Base-by-base conservation (phyloP, 35 echinoderm and acorn worm genomes). In the Patiria miniata region DNA sequence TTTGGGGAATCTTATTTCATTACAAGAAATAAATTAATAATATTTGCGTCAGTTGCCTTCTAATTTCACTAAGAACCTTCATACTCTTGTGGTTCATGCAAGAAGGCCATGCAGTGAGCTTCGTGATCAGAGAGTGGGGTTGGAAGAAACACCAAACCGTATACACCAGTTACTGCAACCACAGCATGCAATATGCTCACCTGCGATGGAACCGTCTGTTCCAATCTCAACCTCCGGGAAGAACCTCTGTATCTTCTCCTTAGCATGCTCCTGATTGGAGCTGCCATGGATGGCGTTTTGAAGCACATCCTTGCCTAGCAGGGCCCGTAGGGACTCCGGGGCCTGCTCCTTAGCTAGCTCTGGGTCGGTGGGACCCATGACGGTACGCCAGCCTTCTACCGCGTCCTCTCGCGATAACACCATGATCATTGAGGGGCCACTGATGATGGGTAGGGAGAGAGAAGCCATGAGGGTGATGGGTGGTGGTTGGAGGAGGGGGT, bases 341-440 rank as follows among this genome's bases (percentile, higher is more conserved):
- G 96, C 96, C 50, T 99, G 81, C 33, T 99, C 96, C 50, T 86
- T 89, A 33, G 96, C 96, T 21, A 91, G 12, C 9, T 95, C 93
- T 17, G 92, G 96, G 81, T 94, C 90, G 12, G 89, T 86, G 0
- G 96, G 96, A 38, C 96, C 96, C 96, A 99, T 99, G 7, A 99
- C 61, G 38, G 81, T 83, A 42, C 93, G 50, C 68, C 90, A 87
- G 39, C 93, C 90, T 42, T 86, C 40, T 7, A 99, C 69, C 23
- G 96, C 96, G 87, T 99, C 96, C 76, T 99, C 96, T 77, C 96
- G 84, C 21, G 93, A 94, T 79, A 99, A 60, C 5, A 99, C 86
- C 65, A 99, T 85, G 15, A 99, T 87, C 81, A 91, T 99, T 0
- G 95, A 99, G 8, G 89, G 87, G 58, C 96, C 96, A 87, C 96